phyloP scores from a whole-genome alignment of 1,140 invertebrate genomes.

The Amphibalanus amphitrite region DNA sequence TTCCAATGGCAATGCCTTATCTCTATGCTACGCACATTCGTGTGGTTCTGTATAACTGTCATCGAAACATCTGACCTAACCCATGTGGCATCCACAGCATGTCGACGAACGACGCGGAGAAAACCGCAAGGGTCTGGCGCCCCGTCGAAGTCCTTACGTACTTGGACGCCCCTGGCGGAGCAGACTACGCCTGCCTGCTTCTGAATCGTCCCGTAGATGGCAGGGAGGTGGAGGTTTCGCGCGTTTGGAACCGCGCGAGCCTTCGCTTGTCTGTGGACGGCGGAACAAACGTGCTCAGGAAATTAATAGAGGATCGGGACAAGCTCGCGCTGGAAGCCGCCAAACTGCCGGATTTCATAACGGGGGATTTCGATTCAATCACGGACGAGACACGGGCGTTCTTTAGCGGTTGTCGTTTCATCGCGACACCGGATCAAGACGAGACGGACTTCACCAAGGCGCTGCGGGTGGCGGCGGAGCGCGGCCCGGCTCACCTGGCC shows the following conservation, averaged over 20 bases:
- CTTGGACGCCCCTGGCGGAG: background rate
- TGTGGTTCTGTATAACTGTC: too few relatives aligned
- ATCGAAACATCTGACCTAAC: too few relatives aligned
- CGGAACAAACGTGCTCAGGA: background rate
- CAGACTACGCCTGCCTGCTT: background rate
- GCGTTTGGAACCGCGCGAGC: background rate
- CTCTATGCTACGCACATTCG: too few relatives aligned
- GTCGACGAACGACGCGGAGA: background rate
- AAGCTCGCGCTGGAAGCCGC: background rate
- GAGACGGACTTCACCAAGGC: slow-evolving; percentile 26
- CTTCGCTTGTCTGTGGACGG: background rate
- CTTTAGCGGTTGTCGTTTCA: slow-evolving; percentile 9
- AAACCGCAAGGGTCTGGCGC: background rate
- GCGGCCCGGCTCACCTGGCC: slow-evolving; percentile 9
- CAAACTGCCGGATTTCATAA: slow-evolving; percentile 22
- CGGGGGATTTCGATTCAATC: slow-evolving; percentile 26
- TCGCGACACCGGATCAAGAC: slow-evolving; percentile 24
- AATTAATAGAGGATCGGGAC: background rate
- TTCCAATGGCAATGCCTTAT: too few relatives aligned
- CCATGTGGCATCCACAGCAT: background rate
- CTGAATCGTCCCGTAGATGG: background rate
- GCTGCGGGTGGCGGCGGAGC: slow-evolving; percentile 12
- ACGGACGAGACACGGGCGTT: slow-evolving; percentile 17
- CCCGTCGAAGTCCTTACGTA: background rate
- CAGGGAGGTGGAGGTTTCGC: background rate